phyloP scores from a whole-genome alignment of 2,888 invertebrate species.

The Vesta saturnalis region DNA sequence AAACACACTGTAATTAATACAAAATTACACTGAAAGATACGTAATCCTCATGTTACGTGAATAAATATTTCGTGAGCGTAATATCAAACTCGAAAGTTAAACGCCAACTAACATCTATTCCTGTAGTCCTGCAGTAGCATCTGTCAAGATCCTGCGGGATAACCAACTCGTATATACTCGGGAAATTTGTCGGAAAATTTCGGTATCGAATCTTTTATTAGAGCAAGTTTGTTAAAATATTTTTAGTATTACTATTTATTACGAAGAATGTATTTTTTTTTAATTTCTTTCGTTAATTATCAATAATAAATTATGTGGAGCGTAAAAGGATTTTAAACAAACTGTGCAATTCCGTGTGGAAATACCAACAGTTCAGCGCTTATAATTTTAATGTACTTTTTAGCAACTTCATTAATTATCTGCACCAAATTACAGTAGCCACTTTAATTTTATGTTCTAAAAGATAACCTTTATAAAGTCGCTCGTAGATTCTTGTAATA shows the following conservation, averaged over 20 bases:
- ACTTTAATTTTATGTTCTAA: background rate
- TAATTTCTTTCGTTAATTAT: too few species aligned
- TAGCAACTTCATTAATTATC: too few species aligned
- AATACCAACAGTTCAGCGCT: too few species aligned
- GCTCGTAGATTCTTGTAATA: background rate
- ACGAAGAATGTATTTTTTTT: too few species aligned
- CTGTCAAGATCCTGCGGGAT: conserved; percentile 40
- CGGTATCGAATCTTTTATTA: conserved; percentile 34
- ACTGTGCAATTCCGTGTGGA: too few species aligned
- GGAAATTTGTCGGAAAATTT: conserved; percentile 23
- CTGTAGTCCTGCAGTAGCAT: conserved; percentile 40
- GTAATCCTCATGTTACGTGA: conserved; percentile 25
- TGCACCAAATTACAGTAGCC: too few species aligned
- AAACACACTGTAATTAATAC: background rate
- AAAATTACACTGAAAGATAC: conserved; percentile 6
- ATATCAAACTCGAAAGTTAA: conserved; percentile 13
- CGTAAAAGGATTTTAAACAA: too few species aligned
- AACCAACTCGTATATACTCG: conserved; percentile 29
- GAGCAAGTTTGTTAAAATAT: conserved; percentile 28
- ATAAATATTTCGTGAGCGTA: background rate
- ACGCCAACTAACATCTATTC: conserved; percentile 37
- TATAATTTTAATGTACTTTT: too few species aligned
- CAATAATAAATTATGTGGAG: too few species aligned
- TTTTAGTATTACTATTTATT: too few species aligned
- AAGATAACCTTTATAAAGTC: background rate